These are phyloP conservation scores for Phenacoccus solenopsis DNA, from an alignment of 1,140 invertebrate species.

Conservation along the genomic window DNA sequence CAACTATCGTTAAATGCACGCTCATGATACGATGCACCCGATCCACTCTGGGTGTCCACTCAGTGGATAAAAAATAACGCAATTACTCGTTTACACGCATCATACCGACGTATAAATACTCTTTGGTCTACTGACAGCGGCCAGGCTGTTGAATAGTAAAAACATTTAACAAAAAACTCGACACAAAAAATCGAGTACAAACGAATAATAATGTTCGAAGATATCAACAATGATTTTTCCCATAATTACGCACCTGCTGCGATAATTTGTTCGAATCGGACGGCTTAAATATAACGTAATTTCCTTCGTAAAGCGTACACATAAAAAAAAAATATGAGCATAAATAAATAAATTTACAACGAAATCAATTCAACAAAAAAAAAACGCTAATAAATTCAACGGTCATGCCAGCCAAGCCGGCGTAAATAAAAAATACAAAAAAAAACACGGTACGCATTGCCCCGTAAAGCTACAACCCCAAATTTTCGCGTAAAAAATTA, in stretches of 20 bases:
- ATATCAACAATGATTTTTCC: background rate
- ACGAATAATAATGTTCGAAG: background rate
- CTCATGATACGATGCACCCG: background rate
- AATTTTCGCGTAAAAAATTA: background rate
- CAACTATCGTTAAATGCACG: background rate
- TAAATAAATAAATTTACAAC: background rate
- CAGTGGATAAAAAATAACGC: background rate
- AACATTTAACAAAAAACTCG: background rate
- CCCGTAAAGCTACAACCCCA: background rate
- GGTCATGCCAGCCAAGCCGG: no score
- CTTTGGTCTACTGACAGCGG: background rate
- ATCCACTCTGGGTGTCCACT: no score
- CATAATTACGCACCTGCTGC: no score
- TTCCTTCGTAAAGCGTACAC: background rate
- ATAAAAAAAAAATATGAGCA: background rate
- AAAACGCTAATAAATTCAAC: no score
- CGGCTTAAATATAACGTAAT: background rate
- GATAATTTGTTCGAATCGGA: background rate
- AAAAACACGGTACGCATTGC: background rate
- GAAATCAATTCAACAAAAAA: no score
- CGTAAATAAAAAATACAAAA: background rate
- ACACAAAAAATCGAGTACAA: background rate
- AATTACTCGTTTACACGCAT: background rate
- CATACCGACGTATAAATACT: background rate
- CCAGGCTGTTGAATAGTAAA: background rate